Base-by-base conservation (phyloP, 2,797 vertebrate genomes). In the Xyrichtys novacula region DNA sequence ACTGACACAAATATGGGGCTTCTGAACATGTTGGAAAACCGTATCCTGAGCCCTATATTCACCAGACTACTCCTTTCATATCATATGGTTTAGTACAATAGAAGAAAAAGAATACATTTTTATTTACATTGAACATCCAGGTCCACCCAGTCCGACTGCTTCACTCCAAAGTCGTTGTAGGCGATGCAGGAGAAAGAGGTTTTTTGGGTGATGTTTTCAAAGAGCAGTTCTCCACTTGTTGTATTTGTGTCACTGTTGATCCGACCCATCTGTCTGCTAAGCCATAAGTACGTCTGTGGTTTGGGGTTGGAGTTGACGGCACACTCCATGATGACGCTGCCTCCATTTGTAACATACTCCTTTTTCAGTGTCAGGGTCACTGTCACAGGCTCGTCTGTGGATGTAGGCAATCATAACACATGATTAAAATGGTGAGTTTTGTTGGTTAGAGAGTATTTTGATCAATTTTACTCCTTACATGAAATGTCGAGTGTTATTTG, bases 91-190 rank as follows among this genome's bases (percentile, higher is more conserved):
- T n/a, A 12, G 1, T 15, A 9, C 1, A 57, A 7, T 44, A 36
- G 17, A 61, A 19, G 16, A 44, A 31, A 26, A 20, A 31, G 6
- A 34, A 20, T 16, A 1, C 2, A 25, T 7, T 1, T 36, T 19
- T 22, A 2, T 50, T 59, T 74, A 84, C 78, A 60, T 3, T 81
- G 60, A 57, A 84, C 60, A 68, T 69, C 32, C 20, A 84, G 25
- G 44, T 73, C 60, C 57, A 59, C 22, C 81, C 81, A 84, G 14
- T 39, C 0, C 1, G 81, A 75, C 10, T 52, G 53, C 2, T 56
- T 47, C 0, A 17, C 31, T 59, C 81, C 71, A 15, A 75, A 0
- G 11, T 23, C 0, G 29, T 75, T 84, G 53, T 50, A 26, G 47
- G 74, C 67, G 7, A 50, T 49, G 26, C 74, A 84, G 60, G 57